A percentile compares a stretch with the other conserved stretches of the same genome.
phyloP scores from a whole-genome alignment of 1,140 invertebrate genomes.

The Drosophila melanogaster region Release_6_plus_ISO1_MT NT_037436.4:4796001-4796500 shows the following conservation, averaged over 20 bases:
- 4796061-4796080: constrained; percentile 73
- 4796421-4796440: constrained; percentile 23
- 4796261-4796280: constrained; percentile 62
- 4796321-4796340: constrained; percentile 48
- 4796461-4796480: constrained; percentile 21
- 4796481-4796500: constrained; percentile 14
- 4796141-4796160: constrained; percentile 25
- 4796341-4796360: not conserved
- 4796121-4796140: constrained; percentile 70
- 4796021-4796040: constrained; percentile 75
- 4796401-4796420: constrained; percentile 47
- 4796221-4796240: constrained; percentile 54
- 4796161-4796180: constrained; percentile 21
- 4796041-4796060: constrained; percentile 69
- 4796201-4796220: constrained; percentile 50
- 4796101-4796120: constrained; percentile 65
- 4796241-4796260: constrained; percentile 57
- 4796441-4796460: constrained; percentile 44
- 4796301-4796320: constrained; percentile 24
- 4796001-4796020: constrained; percentile 39
- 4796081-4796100: constrained; percentile 74
- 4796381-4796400: constrained; percentile 54
- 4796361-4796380: constrained; percentile 51
- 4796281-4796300: constrained; percentile 28
- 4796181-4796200: constrained; percentile 48